phyloP scores from a whole-genome alignment of 2,888 invertebrate genomes.

The Apomyelois bistriatella region DNA sequence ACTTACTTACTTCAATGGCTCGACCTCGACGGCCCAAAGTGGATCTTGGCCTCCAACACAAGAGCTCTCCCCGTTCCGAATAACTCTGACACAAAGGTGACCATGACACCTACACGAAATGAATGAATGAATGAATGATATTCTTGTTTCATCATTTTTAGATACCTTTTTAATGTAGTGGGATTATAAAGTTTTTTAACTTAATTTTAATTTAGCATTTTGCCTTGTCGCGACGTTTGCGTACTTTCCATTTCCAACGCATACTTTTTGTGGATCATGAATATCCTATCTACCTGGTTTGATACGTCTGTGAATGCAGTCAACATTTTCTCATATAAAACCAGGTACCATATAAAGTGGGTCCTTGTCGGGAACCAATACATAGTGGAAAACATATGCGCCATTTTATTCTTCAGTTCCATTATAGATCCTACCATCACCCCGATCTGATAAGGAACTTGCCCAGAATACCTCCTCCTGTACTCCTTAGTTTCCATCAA shows the following conservation, averaged over 20 bases:
- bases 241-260: neutral
- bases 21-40: too few species aligned
- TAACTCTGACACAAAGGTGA: too few species aligned
- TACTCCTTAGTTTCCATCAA: neutral
- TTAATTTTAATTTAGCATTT: too few species aligned
- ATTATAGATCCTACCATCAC: neutral
- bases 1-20: too few species aligned
- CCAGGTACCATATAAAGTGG: slow-evolving; percentile 1
- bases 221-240: too few species aligned
- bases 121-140: too few species aligned
- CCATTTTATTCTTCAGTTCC: neutral
- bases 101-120: too few species aligned
- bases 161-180: too few species aligned
- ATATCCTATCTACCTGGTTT: neutral
- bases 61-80: too few species aligned
- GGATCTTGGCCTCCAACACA: too few species aligned
- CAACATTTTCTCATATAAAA: slow-evolving; percentile 4
- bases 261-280: neutral
- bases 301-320: neutral
- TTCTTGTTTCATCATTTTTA: too few species aligned
- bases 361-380: neutral
- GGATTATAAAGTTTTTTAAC: too few species aligned
- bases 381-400: neutral
- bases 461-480: neutral
- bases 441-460: neutral